Evolutionary conservation across 2,888 invertebrate species (phyloP).

Genomic region (Synanthedon andrenaeformis): DNA sequence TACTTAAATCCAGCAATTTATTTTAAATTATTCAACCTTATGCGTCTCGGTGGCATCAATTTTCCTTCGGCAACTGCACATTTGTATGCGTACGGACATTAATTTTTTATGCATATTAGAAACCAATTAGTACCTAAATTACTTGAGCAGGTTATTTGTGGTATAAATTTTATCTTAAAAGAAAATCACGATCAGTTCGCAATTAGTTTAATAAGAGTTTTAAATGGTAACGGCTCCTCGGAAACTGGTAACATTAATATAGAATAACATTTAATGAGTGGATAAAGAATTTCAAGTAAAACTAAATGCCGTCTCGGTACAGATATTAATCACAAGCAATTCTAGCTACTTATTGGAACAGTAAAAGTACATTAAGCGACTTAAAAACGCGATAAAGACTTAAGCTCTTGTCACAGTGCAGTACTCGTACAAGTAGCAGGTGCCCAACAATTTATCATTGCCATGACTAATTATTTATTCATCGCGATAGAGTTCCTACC

Average conservation of each 20-base stretch:
- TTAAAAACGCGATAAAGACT: background rate
- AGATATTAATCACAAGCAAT: background rate
- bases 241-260: background rate
- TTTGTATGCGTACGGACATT: background rate
- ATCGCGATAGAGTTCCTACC: slow-evolving; percentile 11
- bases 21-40: background rate
- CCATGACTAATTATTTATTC: slow-evolving; percentile 17
- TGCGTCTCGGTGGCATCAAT: background rate
- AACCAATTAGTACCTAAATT: background rate
- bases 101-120: background rate
- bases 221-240: background rate
- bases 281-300: background rate
- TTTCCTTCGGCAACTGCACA: background rate
- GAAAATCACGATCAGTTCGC: background rate
- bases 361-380: background rate
- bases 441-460: slow-evolving; percentile 20
- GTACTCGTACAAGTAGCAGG: slow-evolving; percentile 11
- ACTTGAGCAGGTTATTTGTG: background rate
- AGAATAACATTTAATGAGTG: background rate
- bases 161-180: background rate
- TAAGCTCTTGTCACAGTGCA: slow-evolving; percentile 1
- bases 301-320: background rate
- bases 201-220: background rate
- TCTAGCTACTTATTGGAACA: background rate
- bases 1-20: background rate